Evolutionary conservation across 2,888 invertebrate genomes (phyloP).

Genomic region (Eumacrocentrus americanus): DNA sequence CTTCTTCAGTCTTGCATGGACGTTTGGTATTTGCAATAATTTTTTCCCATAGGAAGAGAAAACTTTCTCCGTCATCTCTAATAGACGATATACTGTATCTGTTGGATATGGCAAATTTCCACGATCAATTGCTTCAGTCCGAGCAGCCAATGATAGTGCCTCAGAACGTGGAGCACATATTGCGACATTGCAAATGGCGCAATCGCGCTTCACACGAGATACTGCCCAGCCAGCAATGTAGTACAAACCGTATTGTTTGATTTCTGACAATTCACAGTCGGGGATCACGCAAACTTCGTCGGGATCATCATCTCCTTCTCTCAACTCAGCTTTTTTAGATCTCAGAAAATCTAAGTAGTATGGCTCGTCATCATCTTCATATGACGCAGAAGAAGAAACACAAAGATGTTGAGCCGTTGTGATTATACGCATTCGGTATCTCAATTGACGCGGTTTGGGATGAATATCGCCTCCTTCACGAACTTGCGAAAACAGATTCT

Average conservation of each 20-base stretch:
- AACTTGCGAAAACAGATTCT: background rate
- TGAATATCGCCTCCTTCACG: background rate
- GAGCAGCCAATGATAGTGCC: background rate
- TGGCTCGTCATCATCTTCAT: background rate
- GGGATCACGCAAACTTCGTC: background rate
- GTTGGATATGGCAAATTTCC: background rate
- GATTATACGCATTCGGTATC: background rate
- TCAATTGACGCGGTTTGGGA: background rate
- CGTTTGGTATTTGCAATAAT: background rate
- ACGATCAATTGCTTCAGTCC: background rate
- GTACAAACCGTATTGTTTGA: background rate
- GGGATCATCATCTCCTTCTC: no score
- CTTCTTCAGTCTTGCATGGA: no score
- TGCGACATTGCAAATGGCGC: background rate
- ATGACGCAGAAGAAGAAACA: background rate
- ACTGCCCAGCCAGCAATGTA: background rate
- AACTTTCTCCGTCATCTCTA: background rate
- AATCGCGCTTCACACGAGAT: background rate
- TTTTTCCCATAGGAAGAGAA: background rate
- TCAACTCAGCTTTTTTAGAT: background rate
- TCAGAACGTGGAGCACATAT: background rate
- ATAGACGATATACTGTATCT: background rate
- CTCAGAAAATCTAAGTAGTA: no score
- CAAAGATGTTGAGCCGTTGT: background rate
- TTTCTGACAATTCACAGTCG: background rate